Percentiles rank a stretch among this genome's conserved stretches.
Evolutionary conservation across 2,113 vertebrate genomes (phyloP).

Genomic region (Notechis scutatus): DNA sequence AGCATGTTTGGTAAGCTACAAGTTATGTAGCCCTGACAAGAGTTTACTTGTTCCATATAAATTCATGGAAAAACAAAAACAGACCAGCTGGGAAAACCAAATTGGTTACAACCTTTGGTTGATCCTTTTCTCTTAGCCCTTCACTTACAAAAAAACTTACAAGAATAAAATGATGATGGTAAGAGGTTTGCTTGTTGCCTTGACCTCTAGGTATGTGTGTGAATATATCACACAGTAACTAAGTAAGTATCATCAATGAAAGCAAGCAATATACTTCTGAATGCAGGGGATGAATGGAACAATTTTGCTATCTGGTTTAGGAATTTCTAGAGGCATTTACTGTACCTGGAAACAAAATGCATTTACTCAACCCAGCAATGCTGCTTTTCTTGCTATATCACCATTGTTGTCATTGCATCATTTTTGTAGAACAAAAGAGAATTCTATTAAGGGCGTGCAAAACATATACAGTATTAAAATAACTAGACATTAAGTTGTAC

Average conservation of each 20-base stretch:
- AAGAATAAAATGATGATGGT: background rate
- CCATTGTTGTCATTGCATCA: background rate
- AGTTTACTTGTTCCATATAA: background rate
- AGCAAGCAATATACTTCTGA: background rate
- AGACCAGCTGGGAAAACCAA: background rate
- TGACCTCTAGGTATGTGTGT: no score
- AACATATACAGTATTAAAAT: background rate
- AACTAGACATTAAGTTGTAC: background rate
- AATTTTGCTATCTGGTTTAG: background rate
- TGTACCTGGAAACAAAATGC: background rate
- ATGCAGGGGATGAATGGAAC: background rate
- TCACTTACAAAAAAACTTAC: no score
- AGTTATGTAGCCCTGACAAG: background rate
- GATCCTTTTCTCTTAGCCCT: background rate
- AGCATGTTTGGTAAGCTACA: background rate
- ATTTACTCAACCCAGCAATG: background rate
- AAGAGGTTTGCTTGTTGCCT: background rate
- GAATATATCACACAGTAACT: background rate
- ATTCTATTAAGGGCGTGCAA: background rate
- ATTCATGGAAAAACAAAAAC: background rate
- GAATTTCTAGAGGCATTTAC: background rate
- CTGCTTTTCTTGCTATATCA: background rate
- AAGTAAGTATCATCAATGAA: background rate
- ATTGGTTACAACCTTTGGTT: background rate
- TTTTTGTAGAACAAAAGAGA: background rate